Conservation (phyloP, 2,797 vertebrate species). For the Sebastes umbrosus region DNA sequence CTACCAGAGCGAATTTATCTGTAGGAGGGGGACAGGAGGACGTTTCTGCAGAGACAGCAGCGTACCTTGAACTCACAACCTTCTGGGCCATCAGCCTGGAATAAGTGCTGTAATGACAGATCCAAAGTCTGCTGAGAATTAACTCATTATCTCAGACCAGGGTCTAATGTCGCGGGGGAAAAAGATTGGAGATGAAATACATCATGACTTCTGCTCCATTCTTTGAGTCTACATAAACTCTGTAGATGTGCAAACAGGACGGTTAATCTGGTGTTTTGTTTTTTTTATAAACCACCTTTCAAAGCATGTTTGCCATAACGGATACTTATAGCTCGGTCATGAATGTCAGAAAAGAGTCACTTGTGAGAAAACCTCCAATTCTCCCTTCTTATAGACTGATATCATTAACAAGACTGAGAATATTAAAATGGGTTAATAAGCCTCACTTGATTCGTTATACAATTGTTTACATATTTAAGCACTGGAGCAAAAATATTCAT, state of each 20-base stretch:
- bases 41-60: neutral
- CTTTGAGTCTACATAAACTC: neutral
- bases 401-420: neutral
- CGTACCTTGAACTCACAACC: neutral
- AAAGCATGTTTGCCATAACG: neutral
- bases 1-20: neutral
- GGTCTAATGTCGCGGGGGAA: neutral
- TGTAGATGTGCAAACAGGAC: neutral
- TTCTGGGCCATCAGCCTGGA: slow-evolving; percentile 13
- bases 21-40: neutral
- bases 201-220: neutral
- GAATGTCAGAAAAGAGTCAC: neutral
- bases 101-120: slow-evolving; percentile 3
- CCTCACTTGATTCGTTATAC: neutral
- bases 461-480: neutral
- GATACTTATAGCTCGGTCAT: neutral
- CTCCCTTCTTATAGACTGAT: accelerated
- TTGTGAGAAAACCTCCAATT: neutral
- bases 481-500: neutral
- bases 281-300: neutral
- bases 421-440: neutral
- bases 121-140: slow-evolving; percentile 23
- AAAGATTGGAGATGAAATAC: neutral
- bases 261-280: neutral
- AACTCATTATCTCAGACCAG: slow-evolving; percentile 29